These are phyloP conservation scores for Psylliodes chrysocephalus DNA, from an alignment of 2,888 invertebrate species.

Conservation along the genomic window DNA sequence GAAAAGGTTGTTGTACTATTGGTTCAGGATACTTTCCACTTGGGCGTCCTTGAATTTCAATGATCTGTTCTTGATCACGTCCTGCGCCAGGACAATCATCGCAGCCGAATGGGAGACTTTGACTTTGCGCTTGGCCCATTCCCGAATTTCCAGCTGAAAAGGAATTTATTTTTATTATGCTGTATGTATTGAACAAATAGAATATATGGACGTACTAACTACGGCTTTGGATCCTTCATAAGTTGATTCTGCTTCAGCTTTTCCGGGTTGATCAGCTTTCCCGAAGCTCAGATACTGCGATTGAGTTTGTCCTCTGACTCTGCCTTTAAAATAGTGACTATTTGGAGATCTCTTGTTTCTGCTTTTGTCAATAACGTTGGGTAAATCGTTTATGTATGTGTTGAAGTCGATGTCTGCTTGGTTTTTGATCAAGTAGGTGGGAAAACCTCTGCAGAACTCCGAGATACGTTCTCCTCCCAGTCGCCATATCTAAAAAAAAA, in stretches of 20 bases:
- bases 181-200: too few relatives aligned
- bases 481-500: constrained; percentile 60
- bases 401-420: constrained; percentile 32
- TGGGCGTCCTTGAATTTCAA: constrained; percentile 38
- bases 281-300: constrained; percentile 83
- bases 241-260: constrained; percentile 84
- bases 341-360: constrained; percentile 50
- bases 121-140: constrained; percentile 91
- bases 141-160: constrained; percentile 79
- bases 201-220: constrained; percentile 73
- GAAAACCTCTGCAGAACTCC: constrained; percentile 65
- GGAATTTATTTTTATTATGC: too few relatives aligned
- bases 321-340: constrained; percentile 59
- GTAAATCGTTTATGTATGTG: constrained; percentile 37
- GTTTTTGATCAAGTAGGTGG: constrained; percentile 61
- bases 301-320: constrained; percentile 81
- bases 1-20: constrained; percentile 22
- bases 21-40: constrained; percentile 30
- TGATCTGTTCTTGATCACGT: constrained; percentile 50
- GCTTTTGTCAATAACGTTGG: constrained; percentile 25
- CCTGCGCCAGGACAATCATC: constrained; percentile 69
- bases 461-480: constrained; percentile 64
- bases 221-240: constrained; percentile 76
- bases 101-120: constrained; percentile 77
- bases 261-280: constrained; percentile 70